A percentile compares a stretch with the other conserved stretches of the same genome.
Conservation (phyloP, 2,113 vertebrate species). For the Cacatua alba region DNA sequence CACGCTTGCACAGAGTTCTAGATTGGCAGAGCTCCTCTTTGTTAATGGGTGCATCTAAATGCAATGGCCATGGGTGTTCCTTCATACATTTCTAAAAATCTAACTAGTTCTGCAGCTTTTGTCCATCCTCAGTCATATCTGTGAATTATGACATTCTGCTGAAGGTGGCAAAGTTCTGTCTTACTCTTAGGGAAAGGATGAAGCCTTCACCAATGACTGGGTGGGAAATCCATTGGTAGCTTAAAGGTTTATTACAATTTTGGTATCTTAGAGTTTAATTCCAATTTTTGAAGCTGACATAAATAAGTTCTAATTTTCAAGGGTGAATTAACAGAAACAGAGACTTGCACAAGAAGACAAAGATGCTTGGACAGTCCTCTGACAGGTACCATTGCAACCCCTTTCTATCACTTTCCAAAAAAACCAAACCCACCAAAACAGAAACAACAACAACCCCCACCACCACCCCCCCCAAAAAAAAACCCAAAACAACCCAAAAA, state of each 20-base stretch:
- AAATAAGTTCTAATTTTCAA: neutral
- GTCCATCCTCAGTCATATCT: neutral
- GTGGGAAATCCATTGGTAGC: neutral
- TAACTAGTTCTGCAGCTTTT: neutral
- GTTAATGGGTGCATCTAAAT: neutral
- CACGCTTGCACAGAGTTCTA: neutral
- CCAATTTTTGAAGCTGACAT: neutral
- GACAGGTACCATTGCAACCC: neutral
- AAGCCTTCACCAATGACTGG: neutral
- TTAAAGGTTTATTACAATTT: neutral
- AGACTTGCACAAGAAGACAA: neutral
- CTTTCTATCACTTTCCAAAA: neutral
- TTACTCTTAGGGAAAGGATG: neutral
- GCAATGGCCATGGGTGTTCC: neutral
- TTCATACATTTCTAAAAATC: neutral
- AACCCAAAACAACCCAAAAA: neutral
- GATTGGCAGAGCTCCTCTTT: neutral
- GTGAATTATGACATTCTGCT: neutral
- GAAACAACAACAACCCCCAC: neutral
- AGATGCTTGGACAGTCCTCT: neutral
- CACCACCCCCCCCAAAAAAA: too few species aligned
- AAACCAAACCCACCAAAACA: neutral
- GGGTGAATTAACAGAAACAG: neutral
- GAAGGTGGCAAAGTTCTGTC: neutral
- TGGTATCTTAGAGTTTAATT: neutral